Base-by-base conservation (phyloP, 2,797 vertebrate genomes). In the Urosaurus nigricauda region DNA sequence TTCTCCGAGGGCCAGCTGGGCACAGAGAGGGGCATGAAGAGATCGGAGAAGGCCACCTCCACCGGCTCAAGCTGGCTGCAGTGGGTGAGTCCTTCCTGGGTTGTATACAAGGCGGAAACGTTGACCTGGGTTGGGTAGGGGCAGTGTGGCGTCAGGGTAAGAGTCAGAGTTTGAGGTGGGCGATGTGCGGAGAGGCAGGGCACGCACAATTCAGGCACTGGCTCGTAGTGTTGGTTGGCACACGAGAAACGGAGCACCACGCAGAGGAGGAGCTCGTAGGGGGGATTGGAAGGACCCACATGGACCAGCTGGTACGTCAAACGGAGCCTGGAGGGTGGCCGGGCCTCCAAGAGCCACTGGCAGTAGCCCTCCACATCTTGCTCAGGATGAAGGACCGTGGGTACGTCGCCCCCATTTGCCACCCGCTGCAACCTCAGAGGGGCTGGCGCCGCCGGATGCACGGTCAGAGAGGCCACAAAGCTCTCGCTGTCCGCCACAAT, bases 401-500 rank as follows among this genome's bases (percentile, higher is more conserved):
- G 14, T 0, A 1, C 78, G 13, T 93, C 88, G 3, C 71, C 90
- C 29, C 94, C 85, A 12, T 84, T 5, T 3, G 11, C 47, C 58
- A 92, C 71, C 82, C 13, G 7, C 89, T 35, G 84, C 83, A 98
- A 95, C 81, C 83, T 91, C 7, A 98, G 70, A 0, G 98, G 88
- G 0, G 95, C 87, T 0, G 71, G 86, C 0, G 95, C 93, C 0
- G 96, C 96, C 53, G 90, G 96, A 81, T 97, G 97, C 1, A 98
- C 91, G 0, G 97, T 98, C 19, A 98, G 93, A 0, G 94, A 73
- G 0, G 95, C 96, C 0, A 96, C 95, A 71, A 98, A 97, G 56
- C 96, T 97, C 88, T 98, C 98, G 4, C 97, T 98, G 91, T 98
- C 98, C 0, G 97, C 95, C 96, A 98, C 94, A n/a, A 98, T 96